Percentiles rank a stretch among this genome's conserved stretches.
phyloP scores from a whole-genome alignment of 2,113 vertebrate species.

The Todiramphus chloris region DNA sequence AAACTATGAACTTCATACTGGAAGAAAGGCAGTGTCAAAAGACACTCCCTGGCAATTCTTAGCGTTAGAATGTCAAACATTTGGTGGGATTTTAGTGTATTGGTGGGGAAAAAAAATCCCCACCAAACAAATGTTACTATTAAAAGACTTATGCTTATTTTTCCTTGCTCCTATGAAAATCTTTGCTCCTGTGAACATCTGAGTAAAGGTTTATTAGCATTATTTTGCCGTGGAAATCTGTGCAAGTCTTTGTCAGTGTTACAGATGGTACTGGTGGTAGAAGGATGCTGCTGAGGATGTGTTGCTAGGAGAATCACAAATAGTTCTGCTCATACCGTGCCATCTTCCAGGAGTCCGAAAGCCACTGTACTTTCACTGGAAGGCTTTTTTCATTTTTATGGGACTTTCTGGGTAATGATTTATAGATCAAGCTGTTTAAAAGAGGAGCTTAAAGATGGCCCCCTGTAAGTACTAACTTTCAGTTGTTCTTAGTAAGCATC shows the following conservation, averaged over 20 bases:
- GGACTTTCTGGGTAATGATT: constrained; percentile 43
- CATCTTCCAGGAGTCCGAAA: constrained; percentile 17
- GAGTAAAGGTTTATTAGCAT: neutral
- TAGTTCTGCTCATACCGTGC: neutral
- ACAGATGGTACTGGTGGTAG: neutral
- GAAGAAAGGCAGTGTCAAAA: neutral
- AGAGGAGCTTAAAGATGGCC: neutral
- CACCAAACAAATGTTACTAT: neutral
- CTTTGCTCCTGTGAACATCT: neutral
- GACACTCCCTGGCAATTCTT: neutral
- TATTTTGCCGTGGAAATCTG: neutral
- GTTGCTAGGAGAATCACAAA: constrained; percentile 27
- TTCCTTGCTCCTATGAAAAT: neutral
- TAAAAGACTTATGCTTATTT: neutral
- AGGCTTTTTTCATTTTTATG: constrained; percentile 42
- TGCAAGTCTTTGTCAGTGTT: neutral
- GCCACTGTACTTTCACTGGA: neutral
- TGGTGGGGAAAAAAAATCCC: neutral
- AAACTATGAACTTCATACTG: neutral
- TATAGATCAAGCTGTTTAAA: neutral
- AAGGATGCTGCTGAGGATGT: constrained; percentile 27
- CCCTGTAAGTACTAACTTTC: neutral
- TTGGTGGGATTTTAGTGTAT: neutral
- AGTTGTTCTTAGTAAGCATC: neutral
- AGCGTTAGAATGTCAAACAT: neutral